A percentile compares a stretch with the other conserved stretches of the same genome.
These are phyloP conservation scores for Climacteris rufus DNA, from an alignment of 2,113 vertebrate species.

Conservation along the genomic window DNA sequence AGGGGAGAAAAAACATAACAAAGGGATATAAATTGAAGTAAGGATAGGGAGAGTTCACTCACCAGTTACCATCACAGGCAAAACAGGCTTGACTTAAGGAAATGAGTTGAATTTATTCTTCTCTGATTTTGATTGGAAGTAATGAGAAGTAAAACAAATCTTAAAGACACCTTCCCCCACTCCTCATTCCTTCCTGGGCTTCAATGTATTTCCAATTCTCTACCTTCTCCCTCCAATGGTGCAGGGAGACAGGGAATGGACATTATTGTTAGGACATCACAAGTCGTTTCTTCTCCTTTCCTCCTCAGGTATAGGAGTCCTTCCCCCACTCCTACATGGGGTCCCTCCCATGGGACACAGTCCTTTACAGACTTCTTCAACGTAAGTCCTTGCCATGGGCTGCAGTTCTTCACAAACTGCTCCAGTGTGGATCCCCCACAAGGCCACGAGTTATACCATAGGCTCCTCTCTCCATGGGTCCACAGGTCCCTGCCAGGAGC, in stretches of 20 bases:
- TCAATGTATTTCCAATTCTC: not conserved
- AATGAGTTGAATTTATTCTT: not conserved
- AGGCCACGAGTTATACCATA: too few relatives aligned
- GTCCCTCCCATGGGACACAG: not conserved
- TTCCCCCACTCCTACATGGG: not conserved
- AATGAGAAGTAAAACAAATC: not conserved
- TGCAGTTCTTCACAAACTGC: not conserved
- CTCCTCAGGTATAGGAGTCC: not conserved
- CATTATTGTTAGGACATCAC: not conserved
- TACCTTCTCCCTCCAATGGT: not conserved
- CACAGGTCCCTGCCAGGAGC: not conserved
- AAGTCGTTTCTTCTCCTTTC: not conserved
- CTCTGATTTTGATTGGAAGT: not conserved
- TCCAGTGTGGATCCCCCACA: not conserved
- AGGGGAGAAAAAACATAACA: not conserved
- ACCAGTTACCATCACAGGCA: too few relatives aligned
- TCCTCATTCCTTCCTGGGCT: not conserved
- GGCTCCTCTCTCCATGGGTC: not conserved
- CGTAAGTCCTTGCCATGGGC: accelerated
- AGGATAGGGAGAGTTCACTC: too few relatives aligned
- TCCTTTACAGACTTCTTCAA: not conserved
- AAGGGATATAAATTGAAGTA: not conserved
- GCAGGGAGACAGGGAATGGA: not conserved
- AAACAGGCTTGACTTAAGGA: not conserved
- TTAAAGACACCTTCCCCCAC: not conserved